A percentile compares a stretch with the other conserved stretches of the same genome.
These are phyloP conservation scores for Todiramphus chloris DNA, from an alignment of 2,113 vertebrate genomes.

Conservation along the genomic window DNA sequence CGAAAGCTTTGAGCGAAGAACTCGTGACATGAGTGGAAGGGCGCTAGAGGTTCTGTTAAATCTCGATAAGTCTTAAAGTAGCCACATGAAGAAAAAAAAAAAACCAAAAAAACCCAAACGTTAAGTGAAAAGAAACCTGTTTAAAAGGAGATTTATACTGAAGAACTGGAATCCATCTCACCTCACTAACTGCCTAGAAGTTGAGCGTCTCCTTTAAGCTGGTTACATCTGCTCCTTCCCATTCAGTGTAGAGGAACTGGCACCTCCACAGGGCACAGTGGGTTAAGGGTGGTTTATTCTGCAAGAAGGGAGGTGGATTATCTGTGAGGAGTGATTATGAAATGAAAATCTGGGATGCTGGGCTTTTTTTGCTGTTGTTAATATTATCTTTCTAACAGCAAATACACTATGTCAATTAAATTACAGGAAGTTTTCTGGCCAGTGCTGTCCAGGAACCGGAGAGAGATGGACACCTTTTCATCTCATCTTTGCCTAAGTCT, in stretches of 20 bases:
- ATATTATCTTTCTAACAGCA: background rate
- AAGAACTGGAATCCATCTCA: background rate
- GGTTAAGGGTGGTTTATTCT: background rate
- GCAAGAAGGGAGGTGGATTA: background rate
- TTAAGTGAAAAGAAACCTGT: background rate
- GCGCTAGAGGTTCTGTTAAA: background rate
- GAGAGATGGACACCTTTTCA: background rate
- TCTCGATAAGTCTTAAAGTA: conserved; percentile 13
- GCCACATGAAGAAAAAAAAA: background rate
- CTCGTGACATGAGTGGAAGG: background rate
- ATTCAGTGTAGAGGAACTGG: accelerated
- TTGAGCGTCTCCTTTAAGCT: background rate
- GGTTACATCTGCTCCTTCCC: background rate
- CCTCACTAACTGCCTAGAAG: background rate
- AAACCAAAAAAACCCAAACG: background rate
- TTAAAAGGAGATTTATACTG: conserved; percentile 7
- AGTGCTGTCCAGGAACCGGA: background rate
- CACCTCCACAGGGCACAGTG: background rate
- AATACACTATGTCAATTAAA: background rate
- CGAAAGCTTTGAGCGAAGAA: background rate
- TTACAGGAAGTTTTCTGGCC: background rate
- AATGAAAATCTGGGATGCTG: background rate
- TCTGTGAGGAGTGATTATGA: background rate
- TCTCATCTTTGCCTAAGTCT: background rate
- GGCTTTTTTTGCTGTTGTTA: background rate